Percentiles rank a stretch among this genome's conserved stretches.
Evolutionary conservation across 2,797 vertebrate genomes (phyloP).

Genomic region (Cynopterus sphinx): DNA sequence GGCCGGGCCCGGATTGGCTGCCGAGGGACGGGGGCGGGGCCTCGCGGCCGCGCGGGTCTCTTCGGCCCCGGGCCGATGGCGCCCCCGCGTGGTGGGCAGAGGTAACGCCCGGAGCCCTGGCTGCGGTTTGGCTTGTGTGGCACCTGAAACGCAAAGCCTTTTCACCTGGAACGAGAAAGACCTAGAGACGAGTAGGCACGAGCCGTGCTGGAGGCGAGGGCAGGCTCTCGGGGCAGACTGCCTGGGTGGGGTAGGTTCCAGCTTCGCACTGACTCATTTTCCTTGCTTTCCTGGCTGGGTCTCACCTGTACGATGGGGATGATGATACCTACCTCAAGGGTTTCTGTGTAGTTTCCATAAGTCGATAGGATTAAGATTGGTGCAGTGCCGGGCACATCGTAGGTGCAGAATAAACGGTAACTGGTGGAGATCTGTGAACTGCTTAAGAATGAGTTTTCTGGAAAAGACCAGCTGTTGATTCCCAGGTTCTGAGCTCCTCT

Average conservation of each 20-base stretch:
- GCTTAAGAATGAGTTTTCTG: background rate
- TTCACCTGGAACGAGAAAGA: background rate
- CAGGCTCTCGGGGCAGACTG: background rate
- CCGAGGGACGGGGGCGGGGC: background rate
- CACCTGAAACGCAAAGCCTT: background rate
- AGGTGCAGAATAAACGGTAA: background rate
- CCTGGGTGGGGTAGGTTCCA: background rate
- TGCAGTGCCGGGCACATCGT: background rate
- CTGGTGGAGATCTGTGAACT: background rate
- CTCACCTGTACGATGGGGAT: background rate
- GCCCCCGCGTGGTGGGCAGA: background rate
- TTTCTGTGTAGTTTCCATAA: background rate
- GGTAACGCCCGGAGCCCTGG: background rate
- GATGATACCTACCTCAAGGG: background rate
- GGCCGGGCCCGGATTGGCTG: conserved; percentile 49
- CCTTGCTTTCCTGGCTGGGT: background rate
- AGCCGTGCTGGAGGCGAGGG: background rate
- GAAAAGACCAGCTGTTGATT: background rate
- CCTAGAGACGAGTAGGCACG: background rate
- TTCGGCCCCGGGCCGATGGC: background rate
- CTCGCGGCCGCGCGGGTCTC: no score
- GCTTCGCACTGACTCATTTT: background rate
- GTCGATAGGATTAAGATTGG: background rate
- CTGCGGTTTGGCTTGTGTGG: background rate
- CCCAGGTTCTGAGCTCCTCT: background rate